These are phyloP conservation scores for Toxotes lorentzi DNA, from an alignment of 2,797 vertebrate genomes.

Conservation along the genomic window DNA sequence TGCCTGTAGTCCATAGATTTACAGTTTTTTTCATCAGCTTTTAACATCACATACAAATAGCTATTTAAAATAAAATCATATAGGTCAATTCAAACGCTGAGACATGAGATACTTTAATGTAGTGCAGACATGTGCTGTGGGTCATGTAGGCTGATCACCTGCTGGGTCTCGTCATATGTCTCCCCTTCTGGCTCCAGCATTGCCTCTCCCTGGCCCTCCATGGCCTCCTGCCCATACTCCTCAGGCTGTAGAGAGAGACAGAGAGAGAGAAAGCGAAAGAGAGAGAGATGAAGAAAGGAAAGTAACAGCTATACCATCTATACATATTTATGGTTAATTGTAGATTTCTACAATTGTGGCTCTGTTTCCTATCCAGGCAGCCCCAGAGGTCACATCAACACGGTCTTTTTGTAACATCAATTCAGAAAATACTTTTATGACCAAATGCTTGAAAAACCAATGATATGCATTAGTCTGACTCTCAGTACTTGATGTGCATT, in stretches of 20 bases:
- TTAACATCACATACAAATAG: constrained; percentile 2
- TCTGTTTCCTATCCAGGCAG: no score
- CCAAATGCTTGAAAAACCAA: not conserved
- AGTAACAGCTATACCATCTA: not conserved
- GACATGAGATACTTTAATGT: not conserved
- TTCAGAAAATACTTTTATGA: no score
- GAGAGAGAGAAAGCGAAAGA: not conserved
- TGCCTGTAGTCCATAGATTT: not conserved
- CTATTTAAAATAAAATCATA: not conserved
- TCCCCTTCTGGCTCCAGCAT: constrained; percentile 95
- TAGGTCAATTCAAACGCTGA: not conserved
- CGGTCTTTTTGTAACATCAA: not conserved
- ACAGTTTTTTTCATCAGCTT: not conserved
- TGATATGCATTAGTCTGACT: not conserved
- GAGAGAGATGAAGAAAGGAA: constrained; percentile 19
- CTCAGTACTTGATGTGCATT: not conserved
- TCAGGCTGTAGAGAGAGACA: constrained; percentile 87
- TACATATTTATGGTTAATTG: not conserved
- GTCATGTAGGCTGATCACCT: constrained; percentile 85
- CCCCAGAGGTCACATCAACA: not conserved
- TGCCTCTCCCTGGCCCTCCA: constrained; percentile 92
- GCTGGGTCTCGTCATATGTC: constrained; percentile 92
- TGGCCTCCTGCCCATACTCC: constrained; percentile 97
- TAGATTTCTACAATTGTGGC: not conserved
- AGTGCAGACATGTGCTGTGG: constrained; percentile 31